phyloP scores from a whole-genome alignment of 2,888 invertebrate genomes.

The Nemotelus pantherinus region DNA sequence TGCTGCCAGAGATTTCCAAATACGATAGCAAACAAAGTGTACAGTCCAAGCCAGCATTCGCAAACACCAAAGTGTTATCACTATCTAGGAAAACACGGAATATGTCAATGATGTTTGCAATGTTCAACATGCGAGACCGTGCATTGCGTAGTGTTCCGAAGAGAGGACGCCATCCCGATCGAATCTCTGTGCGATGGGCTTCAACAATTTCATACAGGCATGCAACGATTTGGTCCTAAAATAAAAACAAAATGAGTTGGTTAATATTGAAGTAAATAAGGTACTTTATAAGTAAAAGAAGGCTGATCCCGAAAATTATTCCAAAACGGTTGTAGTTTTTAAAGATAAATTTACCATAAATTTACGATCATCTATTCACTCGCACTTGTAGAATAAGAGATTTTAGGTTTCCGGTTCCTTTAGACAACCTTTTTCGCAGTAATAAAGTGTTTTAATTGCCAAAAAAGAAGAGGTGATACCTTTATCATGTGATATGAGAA shows the following conservation, averaged over 20 bases:
- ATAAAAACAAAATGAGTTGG: constrained; percentile 51
- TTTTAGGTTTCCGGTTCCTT: no score
- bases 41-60: constrained; percentile 93
- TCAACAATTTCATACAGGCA: constrained; percentile 97
- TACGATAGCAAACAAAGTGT: constrained; percentile 86
- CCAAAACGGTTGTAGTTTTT: no score
- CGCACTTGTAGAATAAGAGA: no score
- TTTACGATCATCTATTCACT: no score
- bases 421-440: no score
- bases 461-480: no score
- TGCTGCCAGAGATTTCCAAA: constrained; percentile 65
- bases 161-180: constrained; percentile 95
- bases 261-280: not conserved
- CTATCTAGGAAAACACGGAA: constrained; percentile 93
- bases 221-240: constrained; percentile 88
- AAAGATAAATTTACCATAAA: no score
- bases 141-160: constrained; percentile 94
- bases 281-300: no score
- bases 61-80: constrained; percentile 91
- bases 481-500: no score
- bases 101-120: constrained; percentile 83
- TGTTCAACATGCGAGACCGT: constrained; percentile 70
- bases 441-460: no score
- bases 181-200: constrained; percentile 90
- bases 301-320: no score